Conservation (phyloP, 2,113 vertebrate species). For the Amphiprion percula region DNA sequence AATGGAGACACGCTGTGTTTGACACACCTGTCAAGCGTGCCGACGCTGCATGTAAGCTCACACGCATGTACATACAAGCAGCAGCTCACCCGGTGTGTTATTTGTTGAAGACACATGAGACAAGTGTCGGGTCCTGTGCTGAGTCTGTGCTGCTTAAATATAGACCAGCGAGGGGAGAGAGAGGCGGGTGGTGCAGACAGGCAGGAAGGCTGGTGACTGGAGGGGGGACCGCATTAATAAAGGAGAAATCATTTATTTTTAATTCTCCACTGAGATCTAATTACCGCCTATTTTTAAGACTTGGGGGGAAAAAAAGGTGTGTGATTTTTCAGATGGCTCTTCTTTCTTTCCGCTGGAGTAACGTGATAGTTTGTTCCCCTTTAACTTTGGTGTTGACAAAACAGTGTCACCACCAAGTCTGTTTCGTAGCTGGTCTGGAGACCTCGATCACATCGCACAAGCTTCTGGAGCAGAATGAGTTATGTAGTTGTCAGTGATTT, state of each 20-base stretch:
- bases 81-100: conserved; percentile 33
- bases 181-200: conserved; percentile 54
- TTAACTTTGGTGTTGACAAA: conserved; percentile 6
- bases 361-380: conserved; percentile 18
- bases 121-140: conserved; percentile 50
- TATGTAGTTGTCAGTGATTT: not conserved
- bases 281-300: conserved; percentile 87
- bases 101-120: conserved; percentile 72
- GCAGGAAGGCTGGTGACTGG: conserved; percentile 76
- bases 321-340: conserved; percentile 74
- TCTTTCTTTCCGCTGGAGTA: conserved; percentile 21
- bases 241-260: conserved; percentile 90
- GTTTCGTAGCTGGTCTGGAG: not conserved
- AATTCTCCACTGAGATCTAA: conserved; percentile 87
- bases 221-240: conserved; percentile 84
- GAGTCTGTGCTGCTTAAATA: conserved; percentile 73
- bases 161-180: conserved; percentile 67
- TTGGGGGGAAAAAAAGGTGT: conserved; percentile 49
- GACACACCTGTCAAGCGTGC: conserved; percentile 26
- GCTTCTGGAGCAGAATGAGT: not conserved
- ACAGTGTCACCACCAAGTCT: not conserved
- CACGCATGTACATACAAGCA: conserved; percentile 21
- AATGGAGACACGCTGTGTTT: conserved; percentile 24
- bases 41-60: not conserved
- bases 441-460: not conserved